Conservation (phyloP, 2,113 vertebrate genomes). For the Elanoides forficatus region DNA sequence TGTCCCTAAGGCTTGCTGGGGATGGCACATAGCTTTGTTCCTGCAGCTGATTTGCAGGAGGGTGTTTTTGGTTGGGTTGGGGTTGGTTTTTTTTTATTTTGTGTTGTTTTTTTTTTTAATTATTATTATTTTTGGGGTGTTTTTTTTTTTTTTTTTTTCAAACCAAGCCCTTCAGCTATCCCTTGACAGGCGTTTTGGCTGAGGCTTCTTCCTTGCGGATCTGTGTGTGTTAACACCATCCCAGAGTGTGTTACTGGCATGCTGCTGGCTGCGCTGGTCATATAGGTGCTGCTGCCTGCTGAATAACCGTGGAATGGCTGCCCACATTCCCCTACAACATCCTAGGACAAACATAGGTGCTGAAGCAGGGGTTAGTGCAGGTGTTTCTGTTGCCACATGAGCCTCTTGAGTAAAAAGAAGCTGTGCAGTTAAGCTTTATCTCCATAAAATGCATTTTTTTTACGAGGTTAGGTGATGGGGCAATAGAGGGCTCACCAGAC, state of each 20-base stretch:
- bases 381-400: accelerated
- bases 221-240: not conserved
- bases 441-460: accelerated
- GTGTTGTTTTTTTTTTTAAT: no score
- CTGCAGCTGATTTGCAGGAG: not conserved
- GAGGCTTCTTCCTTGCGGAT: not conserved
- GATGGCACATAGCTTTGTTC: accelerated
- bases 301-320: not conserved
- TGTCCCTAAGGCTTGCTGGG: not conserved
- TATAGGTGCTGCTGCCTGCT: not conserved
- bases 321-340: not conserved
- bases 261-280: not conserved
- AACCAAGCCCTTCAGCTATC: not conserved
- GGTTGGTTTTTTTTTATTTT: no score
- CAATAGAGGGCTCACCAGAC: not conserved
- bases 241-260: not conserved
- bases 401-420: not conserved
- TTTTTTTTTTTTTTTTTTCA: not conserved
- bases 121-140: no score
- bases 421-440: not conserved
- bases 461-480: not conserved
- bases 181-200: not conserved
- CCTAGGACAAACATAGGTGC: not conserved
- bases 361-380: not conserved
- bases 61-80: not conserved